Conservation (phyloP, 2,113 vertebrate species). For the Oxygymnocypris stewartii region DNA sequence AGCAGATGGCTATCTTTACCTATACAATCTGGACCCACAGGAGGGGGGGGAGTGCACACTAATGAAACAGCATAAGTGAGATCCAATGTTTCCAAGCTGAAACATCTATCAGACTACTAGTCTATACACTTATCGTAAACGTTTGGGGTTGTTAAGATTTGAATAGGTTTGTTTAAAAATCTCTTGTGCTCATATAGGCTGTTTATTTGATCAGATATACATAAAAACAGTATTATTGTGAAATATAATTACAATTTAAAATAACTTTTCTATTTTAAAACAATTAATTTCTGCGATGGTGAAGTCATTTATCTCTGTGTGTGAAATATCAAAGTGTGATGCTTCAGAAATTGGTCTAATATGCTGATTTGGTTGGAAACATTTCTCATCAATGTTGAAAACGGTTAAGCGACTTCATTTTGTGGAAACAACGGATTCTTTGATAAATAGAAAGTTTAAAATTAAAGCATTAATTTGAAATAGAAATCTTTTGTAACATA, state of each 20-base stretch:
- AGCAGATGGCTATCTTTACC: slow-evolving; percentile 93
- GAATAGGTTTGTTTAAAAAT: not conserved
- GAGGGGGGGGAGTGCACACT: slow-evolving; percentile 96
- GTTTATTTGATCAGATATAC: not conserved
- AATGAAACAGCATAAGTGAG: slow-evolving; percentile 87
- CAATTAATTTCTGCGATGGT: not conserved
- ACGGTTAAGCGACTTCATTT: not conserved
- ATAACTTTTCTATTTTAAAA: not conserved
- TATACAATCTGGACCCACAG: slow-evolving; percentile 98
- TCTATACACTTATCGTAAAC: not conserved
- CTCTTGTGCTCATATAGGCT: not conserved
- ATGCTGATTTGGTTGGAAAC: not conserved
- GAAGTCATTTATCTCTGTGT: not conserved
- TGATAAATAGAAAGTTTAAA: not conserved
- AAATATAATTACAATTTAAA: not conserved
- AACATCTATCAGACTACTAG: not conserved
- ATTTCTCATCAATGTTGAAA: not conserved
- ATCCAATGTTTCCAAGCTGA: not conserved
- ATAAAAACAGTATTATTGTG: not conserved
- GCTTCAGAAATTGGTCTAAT: not conserved
- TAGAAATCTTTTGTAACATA: not conserved
- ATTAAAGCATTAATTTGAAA: not conserved
- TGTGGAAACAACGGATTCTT: not conserved
- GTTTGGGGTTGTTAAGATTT: not conserved
- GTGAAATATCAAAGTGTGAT: not conserved